Conservation (phyloP, 2,113 vertebrate species). For the Pseudonaja textilis region DNA sequence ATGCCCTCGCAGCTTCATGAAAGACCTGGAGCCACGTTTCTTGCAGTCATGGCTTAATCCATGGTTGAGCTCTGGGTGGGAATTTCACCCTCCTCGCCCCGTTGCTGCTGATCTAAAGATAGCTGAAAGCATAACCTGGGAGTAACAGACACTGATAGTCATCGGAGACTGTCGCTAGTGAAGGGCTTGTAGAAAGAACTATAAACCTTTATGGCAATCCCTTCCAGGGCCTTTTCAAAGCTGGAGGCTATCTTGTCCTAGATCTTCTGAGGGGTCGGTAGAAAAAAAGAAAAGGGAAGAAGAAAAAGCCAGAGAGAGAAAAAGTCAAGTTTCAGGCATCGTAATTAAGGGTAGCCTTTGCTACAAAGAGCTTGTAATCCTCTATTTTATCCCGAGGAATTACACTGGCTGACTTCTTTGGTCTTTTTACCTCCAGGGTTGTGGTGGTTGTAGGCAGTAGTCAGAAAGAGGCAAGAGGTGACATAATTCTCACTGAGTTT, state of each 20-base stretch:
- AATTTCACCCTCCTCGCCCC: slow-evolving; percentile 9
- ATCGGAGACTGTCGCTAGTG: slow-evolving; percentile 1
- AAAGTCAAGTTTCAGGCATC: neutral
- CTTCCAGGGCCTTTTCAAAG: slow-evolving; percentile 20
- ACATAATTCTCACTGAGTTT: neutral
- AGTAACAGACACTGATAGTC: neutral
- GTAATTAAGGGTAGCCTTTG: slow-evolving; percentile 24
- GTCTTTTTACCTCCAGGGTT: slow-evolving; percentile 2
- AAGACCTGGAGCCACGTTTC: neutral
- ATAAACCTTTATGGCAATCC: slow-evolving; percentile 49
- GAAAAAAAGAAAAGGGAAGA: neutral
- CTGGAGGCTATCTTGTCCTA: slow-evolving; percentile 47
- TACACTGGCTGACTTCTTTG: slow-evolving; percentile 17
- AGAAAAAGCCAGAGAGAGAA: neutral
- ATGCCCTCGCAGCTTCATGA: slow-evolving; percentile 10
- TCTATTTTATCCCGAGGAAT: slow-evolving; percentile 9
- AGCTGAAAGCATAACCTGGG: neutral
- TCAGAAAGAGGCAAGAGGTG: slow-evolving; percentile 16
- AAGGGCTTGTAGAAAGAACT: slow-evolving; percentile 15
- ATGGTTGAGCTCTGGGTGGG: slow-evolving; percentile 30
- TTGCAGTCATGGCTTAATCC: slow-evolving; percentile 38
- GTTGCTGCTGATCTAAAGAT: slow-evolving; percentile 51
- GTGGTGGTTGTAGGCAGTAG: slow-evolving; percentile 3
- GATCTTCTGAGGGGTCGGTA: slow-evolving; percentile 41
- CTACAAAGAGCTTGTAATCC: slow-evolving; percentile 34